Evolutionary conservation across 2,113 vertebrate genomes (phyloP).

Genomic region (Silurus glanis): DNA sequence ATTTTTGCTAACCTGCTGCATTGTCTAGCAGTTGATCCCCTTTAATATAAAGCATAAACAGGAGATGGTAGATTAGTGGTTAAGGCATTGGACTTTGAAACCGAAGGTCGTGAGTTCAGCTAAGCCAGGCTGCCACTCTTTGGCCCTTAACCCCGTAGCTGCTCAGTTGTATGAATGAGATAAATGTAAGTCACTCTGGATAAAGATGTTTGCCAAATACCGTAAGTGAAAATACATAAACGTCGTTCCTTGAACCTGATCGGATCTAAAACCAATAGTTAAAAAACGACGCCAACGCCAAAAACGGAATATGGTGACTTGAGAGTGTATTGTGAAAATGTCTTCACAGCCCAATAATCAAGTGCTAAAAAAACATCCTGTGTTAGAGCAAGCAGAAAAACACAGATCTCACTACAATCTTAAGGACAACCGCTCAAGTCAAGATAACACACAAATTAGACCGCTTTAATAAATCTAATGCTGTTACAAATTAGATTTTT

Average conservation of each 20-base stretch:
- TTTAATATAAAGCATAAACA: too few species aligned
- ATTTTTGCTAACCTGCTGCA: not conserved
- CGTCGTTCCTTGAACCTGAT: not conserved
- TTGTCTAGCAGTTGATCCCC: too few species aligned
- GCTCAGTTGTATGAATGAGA: too few species aligned
- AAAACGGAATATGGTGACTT: not conserved
- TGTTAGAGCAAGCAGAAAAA: not conserved
- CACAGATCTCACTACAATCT: not conserved
- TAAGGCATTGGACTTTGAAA: too few species aligned
- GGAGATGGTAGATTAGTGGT: too few species aligned
- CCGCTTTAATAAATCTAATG: not conserved
- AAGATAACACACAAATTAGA: not conserved
- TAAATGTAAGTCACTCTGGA: too few species aligned
- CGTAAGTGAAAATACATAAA: too few species aligned
- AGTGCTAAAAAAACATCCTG: not conserved
- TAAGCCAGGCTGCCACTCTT: too few species aligned
- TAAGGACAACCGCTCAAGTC: not conserved
- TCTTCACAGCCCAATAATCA: not conserved
- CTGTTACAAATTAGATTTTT: not conserved
- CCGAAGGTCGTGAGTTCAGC: too few species aligned
- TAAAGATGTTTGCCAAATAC: too few species aligned
- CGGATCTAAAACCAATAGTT: not conserved
- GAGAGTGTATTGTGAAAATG: not conserved
- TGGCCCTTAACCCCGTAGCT: too few species aligned
- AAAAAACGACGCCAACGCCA: not conserved